Base-by-base conservation (phyloP, 2,797 vertebrate genomes). In the Pelodytes ibericus region DNA sequence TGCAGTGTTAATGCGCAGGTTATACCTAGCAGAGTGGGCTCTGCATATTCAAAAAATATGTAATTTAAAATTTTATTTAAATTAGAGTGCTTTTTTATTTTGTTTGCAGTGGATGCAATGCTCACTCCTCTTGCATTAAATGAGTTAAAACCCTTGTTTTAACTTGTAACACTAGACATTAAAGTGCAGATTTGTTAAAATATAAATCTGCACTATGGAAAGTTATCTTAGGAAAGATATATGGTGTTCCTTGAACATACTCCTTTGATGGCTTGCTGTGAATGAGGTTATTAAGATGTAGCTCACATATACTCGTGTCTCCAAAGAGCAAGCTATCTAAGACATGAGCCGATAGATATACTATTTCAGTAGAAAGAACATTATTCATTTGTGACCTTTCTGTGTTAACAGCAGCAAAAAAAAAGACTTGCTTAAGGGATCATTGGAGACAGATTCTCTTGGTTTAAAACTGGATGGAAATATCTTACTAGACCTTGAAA, bases 261-360 rank as follows among this genome's bases (percentile, higher is more conserved):
- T 47, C 29, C 71, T 81, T 66, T 82, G 78, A 78, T 76, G 78
- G 65, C 69, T 82, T 84, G 22, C 56, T 76, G 80, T 90, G 85
- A 91, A 89, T 80, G 84, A 90, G 85, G 86, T 79, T 87, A 85
- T 83, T 47, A 33, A 82, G 76, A 82, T 86, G 83, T 70, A 81
- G 77, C 86, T 63, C n/a, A 36, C 74, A 24, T 36, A 56, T 75
- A 47, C 16, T 76, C 64, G 83, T 81, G 85, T 85, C 86, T 85
- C 82, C 65, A 78, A 84, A 84, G 79, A 83, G 80, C 72, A 72
- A 74, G 83, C 82, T 88, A 87, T 90, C 86, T 90, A 75, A 88
- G 88, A 83, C 86, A 0, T 57, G 5, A 77, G 59, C 71, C 88
- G 85, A 86, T 63, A 81, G 86, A 89, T 85, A 88, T 78, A 63